phyloP scores from a whole-genome alignment of 2,888 invertebrate species.

The Philereme vetulata region DNA sequence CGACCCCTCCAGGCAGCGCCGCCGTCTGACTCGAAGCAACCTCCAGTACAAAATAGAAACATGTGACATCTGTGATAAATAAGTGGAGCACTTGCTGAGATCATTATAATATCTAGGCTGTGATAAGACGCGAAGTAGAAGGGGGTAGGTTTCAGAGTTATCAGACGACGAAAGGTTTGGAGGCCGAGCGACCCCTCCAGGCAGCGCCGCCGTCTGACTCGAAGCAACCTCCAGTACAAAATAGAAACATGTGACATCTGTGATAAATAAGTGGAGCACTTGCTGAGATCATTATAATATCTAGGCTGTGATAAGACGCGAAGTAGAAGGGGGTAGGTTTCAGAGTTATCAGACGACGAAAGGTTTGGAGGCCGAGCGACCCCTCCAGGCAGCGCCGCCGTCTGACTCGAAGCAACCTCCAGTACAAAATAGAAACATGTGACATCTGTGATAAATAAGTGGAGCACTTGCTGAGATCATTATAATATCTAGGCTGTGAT shows the following conservation, averaged over 20 bases:
- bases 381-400: slow-evolving; percentile 49
- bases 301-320: slow-evolving; percentile 44
- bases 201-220: slow-evolving; percentile 41
- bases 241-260: slow-evolving; percentile 38
- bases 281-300: slow-evolving; percentile 41
- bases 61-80: slow-evolving; percentile 46
- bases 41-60: slow-evolving; percentile 71
- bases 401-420: slow-evolving; percentile 48
- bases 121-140: slow-evolving; percentile 43
- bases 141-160: slow-evolving; percentile 66
- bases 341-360: slow-evolving; percentile 63
- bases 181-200: slow-evolving; percentile 53
- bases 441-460: slow-evolving; percentile 48
- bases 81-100: slow-evolving; percentile 45
- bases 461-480: slow-evolving; percentile 43
- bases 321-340: slow-evolving; percentile 61
- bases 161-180: slow-evolving; percentile 58
- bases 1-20: slow-evolving; percentile 54
- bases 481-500: slow-evolving; percentile 46
- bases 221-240: slow-evolving; percentile 64
- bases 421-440: slow-evolving; percentile 65
- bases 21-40: slow-evolving; percentile 40
- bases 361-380: slow-evolving; percentile 47
- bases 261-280: slow-evolving; percentile 51
- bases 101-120: slow-evolving; percentile 45